Evolutionary conservation across 53 echinoderm and acorn worm species (phyloP).

Genomic region (Luidia sarsii): DNA sequence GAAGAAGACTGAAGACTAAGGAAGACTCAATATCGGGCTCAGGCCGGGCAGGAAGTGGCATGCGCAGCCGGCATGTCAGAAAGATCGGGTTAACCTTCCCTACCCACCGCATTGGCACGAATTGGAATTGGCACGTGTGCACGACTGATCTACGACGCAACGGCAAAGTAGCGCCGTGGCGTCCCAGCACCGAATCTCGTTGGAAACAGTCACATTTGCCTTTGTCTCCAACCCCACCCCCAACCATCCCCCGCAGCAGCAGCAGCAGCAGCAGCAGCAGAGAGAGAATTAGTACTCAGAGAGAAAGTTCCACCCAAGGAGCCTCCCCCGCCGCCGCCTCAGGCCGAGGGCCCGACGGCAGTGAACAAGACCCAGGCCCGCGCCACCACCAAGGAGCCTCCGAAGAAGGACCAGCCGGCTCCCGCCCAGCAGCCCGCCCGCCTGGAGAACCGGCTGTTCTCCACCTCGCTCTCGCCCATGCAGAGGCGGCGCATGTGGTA

Average conservation of each 20-base stretch:
- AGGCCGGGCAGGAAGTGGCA: too few species aligned
- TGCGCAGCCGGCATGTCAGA: too few species aligned
- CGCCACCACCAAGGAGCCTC: slow-evolving; percentile 22
- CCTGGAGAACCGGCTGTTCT: slow-evolving; percentile 64
- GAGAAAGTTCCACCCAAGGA: slow-evolving; percentile 77
- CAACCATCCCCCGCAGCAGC: slow-evolving; percentile 43
- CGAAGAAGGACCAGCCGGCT: slow-evolving; percentile 15
- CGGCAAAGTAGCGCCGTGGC: too few species aligned
- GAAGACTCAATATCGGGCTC: too few species aligned
- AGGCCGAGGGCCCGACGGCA: slow-evolving; percentile 27
- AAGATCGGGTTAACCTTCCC: too few species aligned
- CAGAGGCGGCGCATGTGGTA: slow-evolving; percentile 75
- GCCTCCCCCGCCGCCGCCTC: slow-evolving; percentile 83
- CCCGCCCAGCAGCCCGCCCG: slow-evolving; percentile 35
- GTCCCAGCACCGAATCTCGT: too few species aligned
- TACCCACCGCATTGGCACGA: too few species aligned
- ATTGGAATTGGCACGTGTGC: too few species aligned
- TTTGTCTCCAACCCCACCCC: too few species aligned
- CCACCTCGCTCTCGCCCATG: slow-evolving; percentile 62
- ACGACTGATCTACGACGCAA: too few species aligned
- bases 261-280: slow-evolving; percentile 4
- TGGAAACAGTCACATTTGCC: too few species aligned
- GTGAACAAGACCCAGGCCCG: slow-evolving; percentile 3
- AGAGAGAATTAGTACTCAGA: slow-evolving; percentile 49
- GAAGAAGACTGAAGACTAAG: too few species aligned